Evolutionary conservation across 2,888 invertebrate genomes (phyloP), one percentile per base, ranked within the genome.

Genomic region (Cremastinae sp.): DNA sequence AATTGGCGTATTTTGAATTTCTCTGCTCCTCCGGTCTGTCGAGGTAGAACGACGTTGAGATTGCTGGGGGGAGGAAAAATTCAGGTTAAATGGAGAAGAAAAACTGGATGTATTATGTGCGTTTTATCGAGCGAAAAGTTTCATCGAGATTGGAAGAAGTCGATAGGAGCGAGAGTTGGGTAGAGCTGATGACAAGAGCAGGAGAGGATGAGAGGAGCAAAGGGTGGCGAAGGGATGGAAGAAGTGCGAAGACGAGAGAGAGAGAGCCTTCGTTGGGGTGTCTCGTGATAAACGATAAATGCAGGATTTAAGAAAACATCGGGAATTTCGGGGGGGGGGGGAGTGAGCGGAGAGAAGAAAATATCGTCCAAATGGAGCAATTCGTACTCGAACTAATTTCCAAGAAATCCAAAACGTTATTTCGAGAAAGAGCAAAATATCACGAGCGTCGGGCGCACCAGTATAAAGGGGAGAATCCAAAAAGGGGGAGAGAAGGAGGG

Each of bases 201-300:
- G 12, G 3, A 28, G 36, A 28, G 28, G 5, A 49, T 18, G 18
- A 43, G 43, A 49, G 51, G 28, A 51, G 41, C 49, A 28, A 43
- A 38, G 14, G 47, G 41, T 20, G 61, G 38, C 10, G 28, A 61
- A 43, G 43, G 20, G 20, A 22, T 56, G 34, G 12, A 51, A 47
- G 41, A 62, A 70, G 62, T 62, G 69, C 68, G 22, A 43, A 9
- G 45, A 43, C 65, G 66, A 45, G 66, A 16, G 20, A 36, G 41
- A 36, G 53, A 61, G 61, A 34, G 56, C 56, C 34, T 59, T 45
- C 36, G 49, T 20, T 36, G 41, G 62, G 58, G 43, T 64, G 36
- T 49, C 34, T 64, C 58, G 64, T 66, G 72, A 79, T 81, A 78
- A 83, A 79, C 81, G 70, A 81, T 81, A 79, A 81, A 83, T 83